A percentile compares a stretch with the other conserved stretches of the same genome.
Evolutionary conservation across 2,888 invertebrate species (phyloP).

Genomic region (Trissoscelio sp.): DNA sequence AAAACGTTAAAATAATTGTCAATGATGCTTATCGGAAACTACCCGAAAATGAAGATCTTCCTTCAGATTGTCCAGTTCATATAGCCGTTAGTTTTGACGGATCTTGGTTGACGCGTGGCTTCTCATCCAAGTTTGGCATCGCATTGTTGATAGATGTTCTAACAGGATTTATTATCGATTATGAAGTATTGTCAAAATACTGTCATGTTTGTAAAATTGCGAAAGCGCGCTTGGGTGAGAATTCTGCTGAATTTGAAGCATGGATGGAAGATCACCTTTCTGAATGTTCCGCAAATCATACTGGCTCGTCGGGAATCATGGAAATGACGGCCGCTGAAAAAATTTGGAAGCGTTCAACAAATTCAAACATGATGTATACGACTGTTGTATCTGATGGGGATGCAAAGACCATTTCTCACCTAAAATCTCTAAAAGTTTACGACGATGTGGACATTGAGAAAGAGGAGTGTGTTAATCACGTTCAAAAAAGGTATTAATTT

Average conservation of each 20-base stretch:
- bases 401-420: slow-evolving; percentile 24
- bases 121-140: too few species aligned
- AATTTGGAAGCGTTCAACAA: not conserved
- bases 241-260: too few species aligned
- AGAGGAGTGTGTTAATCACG: slow-evolving; percentile 26
- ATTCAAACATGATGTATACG: too few species aligned
- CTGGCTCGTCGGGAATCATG: slow-evolving; percentile 23
- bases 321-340: slow-evolving; percentile 19
- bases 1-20: slow-evolving; percentile 6
- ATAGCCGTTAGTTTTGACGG: too few species aligned
- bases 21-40: slow-evolving; percentile 20
- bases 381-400: not conserved
- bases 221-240: too few species aligned
- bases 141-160: too few species aligned
- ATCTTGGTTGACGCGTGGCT: too few species aligned
- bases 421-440: slow-evolving; percentile 22
- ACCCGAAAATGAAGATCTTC: slow-evolving; percentile 19
- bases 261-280: slow-evolving; percentile 13
- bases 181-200: not conserved
- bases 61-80: slow-evolving; percentile 9
- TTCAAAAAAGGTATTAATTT: slow-evolving; percentile 28
- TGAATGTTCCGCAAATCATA: slow-evolving; percentile 19
- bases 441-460: slow-evolving; percentile 19
- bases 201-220: too few species aligned
- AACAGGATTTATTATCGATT: too few species aligned